Conservation (phyloP, 2,888 invertebrate genomes). For the Orgyia antiqua region DNA sequence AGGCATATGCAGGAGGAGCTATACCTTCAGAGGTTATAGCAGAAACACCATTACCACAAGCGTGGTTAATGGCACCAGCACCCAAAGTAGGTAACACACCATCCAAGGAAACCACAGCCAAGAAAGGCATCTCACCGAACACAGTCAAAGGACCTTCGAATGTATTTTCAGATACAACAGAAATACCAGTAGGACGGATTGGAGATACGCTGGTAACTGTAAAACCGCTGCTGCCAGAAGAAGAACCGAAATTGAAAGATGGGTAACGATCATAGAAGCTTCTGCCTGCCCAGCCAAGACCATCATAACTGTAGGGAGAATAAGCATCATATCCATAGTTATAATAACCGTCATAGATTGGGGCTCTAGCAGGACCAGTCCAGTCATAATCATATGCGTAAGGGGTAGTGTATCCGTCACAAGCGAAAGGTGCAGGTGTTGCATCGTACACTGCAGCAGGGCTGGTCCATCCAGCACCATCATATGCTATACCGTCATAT, state of each 20-base stretch:
- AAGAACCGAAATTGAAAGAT: not conserved
- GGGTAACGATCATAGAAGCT: not conserved
- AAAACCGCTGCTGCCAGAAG: constrained; percentile 7
- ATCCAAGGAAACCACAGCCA: constrained; percentile 10
- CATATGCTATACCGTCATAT: not conserved
- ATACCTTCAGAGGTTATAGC: constrained; percentile 12
- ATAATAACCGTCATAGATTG: too few species aligned
- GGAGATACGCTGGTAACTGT: constrained; percentile 11
- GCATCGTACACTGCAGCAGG: too few species aligned
- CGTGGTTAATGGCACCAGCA: constrained; percentile 9
- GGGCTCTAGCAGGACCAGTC: too few species aligned
- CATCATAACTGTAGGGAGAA: too few species aligned
- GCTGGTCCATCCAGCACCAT: too few species aligned
- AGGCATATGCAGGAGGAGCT: constrained; percentile 1
- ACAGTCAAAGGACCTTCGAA: constrained; percentile 15
- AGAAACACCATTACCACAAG: constrained; percentile 14
- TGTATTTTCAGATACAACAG: constrained; percentile 19
- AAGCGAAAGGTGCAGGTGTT: too few species aligned
- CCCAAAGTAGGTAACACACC: constrained; percentile 12
- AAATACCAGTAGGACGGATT: constrained; percentile 14
- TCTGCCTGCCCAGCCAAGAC: not conserved
- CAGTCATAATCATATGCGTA: too few species aligned
- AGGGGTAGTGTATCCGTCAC: too few species aligned
- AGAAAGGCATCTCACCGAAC: constrained; percentile 17
- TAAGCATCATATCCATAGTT: too few species aligned